Base-by-base conservation (phyloP, 1,140 invertebrate genomes). In the Cydia splendana region DNA sequence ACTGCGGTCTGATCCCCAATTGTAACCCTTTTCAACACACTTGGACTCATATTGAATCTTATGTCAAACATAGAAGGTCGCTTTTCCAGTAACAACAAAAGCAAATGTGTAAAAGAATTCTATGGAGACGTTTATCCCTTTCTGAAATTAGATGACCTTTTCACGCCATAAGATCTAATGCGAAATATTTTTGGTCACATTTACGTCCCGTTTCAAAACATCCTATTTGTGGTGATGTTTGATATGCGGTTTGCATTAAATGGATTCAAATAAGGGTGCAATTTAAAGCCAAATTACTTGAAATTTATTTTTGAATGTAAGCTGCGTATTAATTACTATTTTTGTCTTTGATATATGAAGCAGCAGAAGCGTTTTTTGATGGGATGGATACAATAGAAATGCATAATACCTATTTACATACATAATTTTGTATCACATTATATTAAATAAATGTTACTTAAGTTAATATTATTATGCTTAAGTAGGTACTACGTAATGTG, bases 51-150 rank as follows among this genome's bases (percentile, higher is more conserved):
- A 51, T 20, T 65, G 20, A 10, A 74, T 24, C 62, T 24, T 62
- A 62, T 12, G 6, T 62, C 20, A 20, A 20, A 2, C 1, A 12
- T 0, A 20, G 2, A 62, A 62, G 57, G 18, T 24, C 20, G 18
- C 18, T 62, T 62, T 62, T 62, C 20, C 18, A 24, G 1, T 24
- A n/a, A 9, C 18, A 4, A 3, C 24, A 62, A 10, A 5, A 24
- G 24, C 24, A 24, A 24, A 45, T 15, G 18, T 24, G 65, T 6
- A 9, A 57, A 20, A 24, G 24, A 76, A 75, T 30, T 34, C 53
- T 51, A 71, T 79, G 18, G 53, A 18, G 51, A 57, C 53, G 15
- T 57, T 57, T 57, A 57, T 57, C 53, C 53, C n/a, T 57, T 57
- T 57, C 7, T 9, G 15, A 57, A 57, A 57, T 57, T 18, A 57